Conservation (phyloP, 2,113 vertebrate genomes). For the Tychaedon coryphoeus region DNA sequence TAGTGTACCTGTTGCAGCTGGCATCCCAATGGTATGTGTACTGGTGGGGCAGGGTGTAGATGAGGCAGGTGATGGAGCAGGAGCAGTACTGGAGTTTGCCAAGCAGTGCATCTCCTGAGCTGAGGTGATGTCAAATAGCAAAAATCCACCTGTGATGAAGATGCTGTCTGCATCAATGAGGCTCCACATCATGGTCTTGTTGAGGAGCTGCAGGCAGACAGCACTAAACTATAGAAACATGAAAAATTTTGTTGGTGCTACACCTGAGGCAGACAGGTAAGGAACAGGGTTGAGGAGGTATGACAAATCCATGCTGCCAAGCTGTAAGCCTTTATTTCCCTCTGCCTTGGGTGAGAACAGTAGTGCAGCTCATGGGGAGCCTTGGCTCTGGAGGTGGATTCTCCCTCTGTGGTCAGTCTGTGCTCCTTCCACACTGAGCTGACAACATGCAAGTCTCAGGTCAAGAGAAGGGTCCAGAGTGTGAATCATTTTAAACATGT, state of each 20-base stretch:
- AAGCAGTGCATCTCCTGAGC: neutral
- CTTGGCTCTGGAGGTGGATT: neutral
- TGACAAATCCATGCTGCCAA: neutral
- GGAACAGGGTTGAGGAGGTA: neutral
- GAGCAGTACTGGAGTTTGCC: neutral
- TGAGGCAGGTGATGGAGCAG: neutral
- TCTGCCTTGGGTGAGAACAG: neutral
- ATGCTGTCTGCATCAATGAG: fast-evolving
- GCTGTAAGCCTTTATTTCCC: neutral
- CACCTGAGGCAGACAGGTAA: neutral
- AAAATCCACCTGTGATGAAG: neutral
- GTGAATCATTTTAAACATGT: neutral
- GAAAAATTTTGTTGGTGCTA: neutral
- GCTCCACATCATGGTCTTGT: fast-evolving
- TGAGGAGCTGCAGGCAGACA: neutral
- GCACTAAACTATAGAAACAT: neutral
- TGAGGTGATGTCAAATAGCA: neutral
- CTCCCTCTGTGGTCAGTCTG: neutral
- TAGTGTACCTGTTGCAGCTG: neutral
- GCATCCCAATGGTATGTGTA: neutral
- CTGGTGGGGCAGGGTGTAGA: neutral
- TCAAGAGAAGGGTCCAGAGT: neutral
- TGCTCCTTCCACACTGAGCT: neutral
- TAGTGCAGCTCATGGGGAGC: fast-evolving
- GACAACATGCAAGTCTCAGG: neutral